Evolutionary conservation across 2,888 invertebrate genomes (phyloP).

Genomic region (Caenorhabditis sp.): DNA sequence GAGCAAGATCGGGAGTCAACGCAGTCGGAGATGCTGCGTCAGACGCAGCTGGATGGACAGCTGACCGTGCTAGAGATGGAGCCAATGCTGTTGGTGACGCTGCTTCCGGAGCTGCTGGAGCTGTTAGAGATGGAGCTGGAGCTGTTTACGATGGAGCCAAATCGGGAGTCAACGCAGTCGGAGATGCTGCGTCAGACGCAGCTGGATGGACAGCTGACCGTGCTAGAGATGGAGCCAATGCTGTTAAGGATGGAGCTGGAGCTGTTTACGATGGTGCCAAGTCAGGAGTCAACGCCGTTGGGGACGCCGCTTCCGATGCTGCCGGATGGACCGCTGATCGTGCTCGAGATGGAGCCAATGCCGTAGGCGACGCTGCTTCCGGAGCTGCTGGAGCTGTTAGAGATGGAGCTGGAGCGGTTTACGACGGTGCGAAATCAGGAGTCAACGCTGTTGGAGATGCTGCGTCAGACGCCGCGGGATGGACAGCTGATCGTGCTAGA

Average conservation of each 20-base stretch:
- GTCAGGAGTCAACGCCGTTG: background rate
- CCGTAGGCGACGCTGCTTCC: background rate
- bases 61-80: conserved; percentile 2
- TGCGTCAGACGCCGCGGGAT: background rate
- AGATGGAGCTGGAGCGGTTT: conserved; percentile 27
- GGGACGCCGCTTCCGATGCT: background rate
- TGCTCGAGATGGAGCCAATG: background rate
- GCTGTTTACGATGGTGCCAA: conserved; percentile 11
- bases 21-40: conserved; percentile 13
- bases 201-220: conserved; percentile 9
- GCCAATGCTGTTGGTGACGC: conserved; percentile 6
- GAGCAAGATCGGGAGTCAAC: conserved; percentile 8
- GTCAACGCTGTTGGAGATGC: conserved; percentile 1
- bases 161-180: conserved; percentile 8
- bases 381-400: conserved; percentile 15
- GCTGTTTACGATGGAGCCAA: conserved; percentile 1
- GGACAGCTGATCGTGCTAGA: background rate
- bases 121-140: conserved; percentile 12
- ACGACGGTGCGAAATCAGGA: conserved; percentile 31
- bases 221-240: conserved; percentile 22
- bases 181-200: conserved; percentile 19
- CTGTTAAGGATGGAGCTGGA: conserved; percentile 30
- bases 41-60: conserved; percentile 5
- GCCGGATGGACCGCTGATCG: conserved; percentile 2
- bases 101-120: conserved; percentile 7